Percentiles rank a stretch among this genome's conserved stretches.
phyloP scores from a whole-genome alignment of 2,797 vertebrate genomes.

The Corythornis leucogaster region DNA sequence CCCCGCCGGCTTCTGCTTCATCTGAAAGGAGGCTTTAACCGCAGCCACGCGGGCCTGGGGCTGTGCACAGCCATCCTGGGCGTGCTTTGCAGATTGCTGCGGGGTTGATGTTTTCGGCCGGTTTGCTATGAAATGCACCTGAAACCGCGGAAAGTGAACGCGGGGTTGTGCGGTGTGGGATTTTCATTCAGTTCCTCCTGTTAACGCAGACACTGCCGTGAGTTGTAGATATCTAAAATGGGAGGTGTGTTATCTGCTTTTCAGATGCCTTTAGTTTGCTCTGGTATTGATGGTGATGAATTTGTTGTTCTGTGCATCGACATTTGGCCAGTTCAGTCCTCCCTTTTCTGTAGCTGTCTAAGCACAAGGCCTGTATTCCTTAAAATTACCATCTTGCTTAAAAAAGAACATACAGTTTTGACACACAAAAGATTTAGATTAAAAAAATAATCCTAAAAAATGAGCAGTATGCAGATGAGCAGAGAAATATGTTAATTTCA shows the following conservation, averaged over 20 bases:
- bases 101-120: background rate
- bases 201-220: rapidly evolving
- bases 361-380: background rate
- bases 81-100: background rate
- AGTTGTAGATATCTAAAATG: rapidly evolving
- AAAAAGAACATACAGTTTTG: background rate
- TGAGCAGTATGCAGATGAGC: background rate
- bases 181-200: background rate
- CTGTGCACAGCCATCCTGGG: background rate
- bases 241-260: rapidly evolving
- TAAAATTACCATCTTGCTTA: background rate
- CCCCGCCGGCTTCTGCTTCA: background rate
- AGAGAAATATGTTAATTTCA: background rate
- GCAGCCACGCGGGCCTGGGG: background rate
- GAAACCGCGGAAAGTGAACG: rapidly evolving
- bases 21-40: background rate
- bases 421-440: background rate
- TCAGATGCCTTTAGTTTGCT: rapidly evolving
- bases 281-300: rapidly evolving
- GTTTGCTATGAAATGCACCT: rapidly evolving
- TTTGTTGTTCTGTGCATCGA: background rate
- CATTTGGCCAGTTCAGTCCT: rapidly evolving
- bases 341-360: background rate
- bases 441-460: background rate
- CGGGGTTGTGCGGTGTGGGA: background rate